Evolutionary conservation across 2,797 vertebrate genomes (phyloP), one percentile per base, ranked within the genome.

Genomic region (Acanthurus tractus): DNA sequence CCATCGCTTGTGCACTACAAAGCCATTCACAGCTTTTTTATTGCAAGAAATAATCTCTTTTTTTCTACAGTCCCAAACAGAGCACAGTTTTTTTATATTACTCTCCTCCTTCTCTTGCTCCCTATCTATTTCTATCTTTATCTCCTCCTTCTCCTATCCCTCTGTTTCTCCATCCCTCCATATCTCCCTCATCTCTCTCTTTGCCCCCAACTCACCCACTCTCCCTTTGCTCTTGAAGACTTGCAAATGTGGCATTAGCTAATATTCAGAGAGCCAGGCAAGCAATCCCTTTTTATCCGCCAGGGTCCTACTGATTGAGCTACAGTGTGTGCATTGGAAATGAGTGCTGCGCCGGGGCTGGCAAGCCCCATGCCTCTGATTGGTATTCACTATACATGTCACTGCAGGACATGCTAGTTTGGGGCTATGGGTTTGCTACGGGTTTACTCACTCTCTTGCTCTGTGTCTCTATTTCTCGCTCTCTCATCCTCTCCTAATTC

Each of bases 211-310:
- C 75, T 66, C 76, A 61, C 74, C 61, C 67, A 46, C 76, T 70
- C 84, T 78, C 76, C 59, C 70, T 89, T 89, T 91, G 75, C 95
- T 96, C 96, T 96, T 97, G 95, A 97, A 96, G 96, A 98, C 96
- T 98, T 98, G 97, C 96, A 98, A 98, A 98, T 98, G 96, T 98
- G 96, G 96, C 96, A 97, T 99, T 98, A 97, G 95, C 96, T 97
- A 97, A 97, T 97, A 97, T 97, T 96, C 96, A 95, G 94, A 96
- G 95, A 96, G 92, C 94, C 95, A 87, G 79, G 91, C 89, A 78
- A 90, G 91, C 70, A 45, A 91, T 93, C 96, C 94, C 95, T 96
- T 97, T 97, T 97, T 95, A 97, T 98, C 95, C 94, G 83, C 92
- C 94, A 95, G 96, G 94, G 96, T 94, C 95, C 93, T 92, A 68